phyloP scores from a whole-genome alignment of 2,113 vertebrate species.

The Podarcis raffonei region DNA sequence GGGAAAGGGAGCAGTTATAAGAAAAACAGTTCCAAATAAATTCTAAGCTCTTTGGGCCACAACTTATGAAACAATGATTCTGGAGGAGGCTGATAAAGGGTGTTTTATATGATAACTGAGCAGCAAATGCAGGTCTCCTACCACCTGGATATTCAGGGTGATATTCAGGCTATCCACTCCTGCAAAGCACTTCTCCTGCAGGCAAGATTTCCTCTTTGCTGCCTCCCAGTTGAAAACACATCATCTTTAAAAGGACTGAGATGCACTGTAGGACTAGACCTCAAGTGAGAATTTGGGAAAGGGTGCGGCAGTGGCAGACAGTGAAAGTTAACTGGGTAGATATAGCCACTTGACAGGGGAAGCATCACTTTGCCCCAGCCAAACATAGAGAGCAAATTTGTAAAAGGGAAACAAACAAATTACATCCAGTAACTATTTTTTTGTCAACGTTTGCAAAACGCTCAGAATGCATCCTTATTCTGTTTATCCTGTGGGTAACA shows the following conservation, averaged over 20 bases:
- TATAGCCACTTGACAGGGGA: background rate
- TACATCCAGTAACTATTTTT: background rate
- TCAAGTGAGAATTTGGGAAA: background rate
- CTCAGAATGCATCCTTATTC: background rate
- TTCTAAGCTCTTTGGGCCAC: no score
- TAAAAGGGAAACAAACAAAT: background rate
- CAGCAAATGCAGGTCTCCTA: no score
- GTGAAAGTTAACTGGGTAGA: background rate
- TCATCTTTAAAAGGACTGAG: background rate
- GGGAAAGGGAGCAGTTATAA: no score
- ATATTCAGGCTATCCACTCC: no score
- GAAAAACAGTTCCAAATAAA: no score
- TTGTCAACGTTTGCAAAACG: background rate
- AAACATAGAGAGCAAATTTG: background rate
- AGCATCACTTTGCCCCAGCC: background rate
- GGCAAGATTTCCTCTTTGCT: no score
- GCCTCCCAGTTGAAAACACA: no score
- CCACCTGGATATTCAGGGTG: no score
- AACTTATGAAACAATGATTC: no score
- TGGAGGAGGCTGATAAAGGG: no score
- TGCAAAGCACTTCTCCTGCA: no score
- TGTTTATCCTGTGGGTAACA: background rate
- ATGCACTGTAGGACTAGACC: background rate
- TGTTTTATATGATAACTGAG: no score
- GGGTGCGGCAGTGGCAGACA: background rate